Evolutionary conservation across 2,113 vertebrate species (phyloP), one percentile per base, ranked within the genome.

Genomic region (Trematomus loennbergii): DNA sequence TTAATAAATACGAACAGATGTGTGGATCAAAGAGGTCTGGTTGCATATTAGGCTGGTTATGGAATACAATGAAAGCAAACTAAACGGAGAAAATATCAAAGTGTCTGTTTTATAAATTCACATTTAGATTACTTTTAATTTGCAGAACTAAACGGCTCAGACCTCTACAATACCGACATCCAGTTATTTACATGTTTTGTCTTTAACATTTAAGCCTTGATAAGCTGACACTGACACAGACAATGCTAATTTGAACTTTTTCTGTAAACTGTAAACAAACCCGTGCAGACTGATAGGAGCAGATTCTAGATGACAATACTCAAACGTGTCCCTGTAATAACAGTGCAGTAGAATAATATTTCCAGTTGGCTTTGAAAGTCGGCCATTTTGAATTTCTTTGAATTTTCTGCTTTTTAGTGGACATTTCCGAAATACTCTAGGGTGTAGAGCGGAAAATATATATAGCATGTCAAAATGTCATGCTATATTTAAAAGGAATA

Each of bases 1-100:
- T 72, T 73, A 48, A 83, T 89, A 75, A 78, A 66, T 86, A 82
- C 65, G 62, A 87, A 89, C 84, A 85, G 3, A 81, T 82, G 66
- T 74, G 53, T 81, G 74, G 78, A 81, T 83, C 75, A 62, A 79
- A 73, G 89, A 90, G 89, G 86, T 89, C 88, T 87, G 85, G 55
- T 92, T 91, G 92, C 90, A 91, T 93, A 92, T 91, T 78, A 87
- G 89, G 90, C 91, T 93, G 86, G 86, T 89, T 82, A 85, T 74
- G 82, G 74, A 88, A 85, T 65, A 85, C 74, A 74, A 86, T 76
- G 48, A 84, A 88, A 82, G 59, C 68, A 80, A 87, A 88, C 15
- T 1, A 49, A 87, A 64, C 61, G 12, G 22, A 83, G 83, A 86
- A 78, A 62, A 75, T 71, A 81, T 69, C 55, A 87, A 87, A 84